Base-by-base conservation (phyloP, 2,113 vertebrate genomes). In the Nyctibius bracteatus region DNA sequence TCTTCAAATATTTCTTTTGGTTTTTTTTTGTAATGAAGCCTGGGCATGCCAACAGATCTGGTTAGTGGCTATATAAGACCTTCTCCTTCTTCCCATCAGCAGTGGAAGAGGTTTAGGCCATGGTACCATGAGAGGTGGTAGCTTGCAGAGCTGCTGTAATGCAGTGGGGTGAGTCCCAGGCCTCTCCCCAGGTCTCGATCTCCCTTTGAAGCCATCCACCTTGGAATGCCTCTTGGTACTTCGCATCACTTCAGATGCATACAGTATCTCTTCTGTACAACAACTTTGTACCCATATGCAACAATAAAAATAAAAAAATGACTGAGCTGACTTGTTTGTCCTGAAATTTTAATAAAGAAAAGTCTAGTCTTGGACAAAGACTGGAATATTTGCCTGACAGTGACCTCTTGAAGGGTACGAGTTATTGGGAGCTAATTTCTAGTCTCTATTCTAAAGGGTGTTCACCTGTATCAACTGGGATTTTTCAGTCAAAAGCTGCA, bases 401-500 rank as follows among this genome's bases (percentile, higher is more conserved):
- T 90, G 75, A 71, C 79, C 52, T 59, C 75, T 63, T 86, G 79
- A 81, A 92, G 63, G 46, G 31, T 81, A 3, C 78, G 85, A 92
- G 8, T 88, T 74, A 74, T 24, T 3, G 6, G 44, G 35, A 80
- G 41, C 37, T 52, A 73, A 54, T 85, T 95, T 85, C 37, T 57
- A 21, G 65, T 66, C 47, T 94, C 14, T 54, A 3, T 41, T 91
- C 23, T 83, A 41, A 80, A 54, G 30, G 17, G 8, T 51, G 33
- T 49, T 79, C 78, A 51, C 73, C 54, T 88, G 51, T 22, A 72
- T 88, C 72, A 70, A 0, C 46, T 54, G 37, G 74, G 85, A 73
- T 66, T 93, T 85, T 83, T 86, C 62, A 88, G n/a, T 70, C 61
- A 51, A 58, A 62, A 88, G 41, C 75, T 93, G 67, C 68, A 82